Conservation (phyloP, 2,888 invertebrate species). For the Catocala nupta region DNA sequence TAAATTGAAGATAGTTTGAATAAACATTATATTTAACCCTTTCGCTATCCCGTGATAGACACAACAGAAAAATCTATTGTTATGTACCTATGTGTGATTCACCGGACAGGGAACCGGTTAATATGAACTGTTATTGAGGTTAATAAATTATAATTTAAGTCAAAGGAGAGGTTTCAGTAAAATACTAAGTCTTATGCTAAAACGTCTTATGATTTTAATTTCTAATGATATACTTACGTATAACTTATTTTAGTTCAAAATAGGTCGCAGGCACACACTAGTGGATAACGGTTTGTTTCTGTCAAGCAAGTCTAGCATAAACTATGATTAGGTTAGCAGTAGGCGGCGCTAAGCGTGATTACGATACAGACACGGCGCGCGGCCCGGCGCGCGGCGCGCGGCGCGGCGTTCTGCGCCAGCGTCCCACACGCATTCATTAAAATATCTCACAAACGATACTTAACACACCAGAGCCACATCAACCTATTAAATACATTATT, state of each 20-base stretch:
- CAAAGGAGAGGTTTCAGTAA: too few species aligned
- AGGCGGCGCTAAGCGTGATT: constrained; percentile 52
- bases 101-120: too few species aligned
- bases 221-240: too few species aligned
- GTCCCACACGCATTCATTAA: constrained; percentile 47
- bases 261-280: constrained; percentile 19
- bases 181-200: too few species aligned
- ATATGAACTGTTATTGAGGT: too few species aligned
- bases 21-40: too few species aligned
- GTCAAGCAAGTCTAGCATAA: constrained; percentile 45
- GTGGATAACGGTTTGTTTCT: constrained; percentile 46
- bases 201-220: too few species aligned
- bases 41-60: too few species aligned
- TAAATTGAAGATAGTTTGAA: too few species aligned
- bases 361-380: constrained; percentile 23
- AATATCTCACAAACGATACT: constrained; percentile 40
- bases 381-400: constrained; percentile 20
- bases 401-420: constrained; percentile 23
- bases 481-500: constrained; percentile 13
- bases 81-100: too few species aligned
- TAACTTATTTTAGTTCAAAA: not conserved
- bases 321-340: constrained; percentile 50
- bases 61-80: too few species aligned
- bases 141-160: too few species aligned
- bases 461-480: constrained; percentile 18